phyloP scores from a whole-genome alignment of 2,113 vertebrate genomes.

The Tychaedon coryphoeus region DNA sequence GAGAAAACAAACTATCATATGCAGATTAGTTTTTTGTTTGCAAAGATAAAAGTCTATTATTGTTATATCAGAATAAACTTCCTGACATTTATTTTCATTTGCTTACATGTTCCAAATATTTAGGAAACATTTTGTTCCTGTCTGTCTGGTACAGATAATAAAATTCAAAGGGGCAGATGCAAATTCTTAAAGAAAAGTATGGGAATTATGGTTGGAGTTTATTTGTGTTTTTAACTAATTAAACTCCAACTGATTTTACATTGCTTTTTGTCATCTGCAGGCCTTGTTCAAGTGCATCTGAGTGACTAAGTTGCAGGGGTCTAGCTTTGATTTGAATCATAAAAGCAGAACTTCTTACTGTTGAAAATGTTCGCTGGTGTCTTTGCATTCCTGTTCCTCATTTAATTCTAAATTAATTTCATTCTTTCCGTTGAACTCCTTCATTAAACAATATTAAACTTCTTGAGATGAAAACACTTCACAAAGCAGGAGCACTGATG shows the following conservation, averaged over 20 bases:
- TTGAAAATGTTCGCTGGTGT: not conserved
- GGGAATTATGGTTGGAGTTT: not conserved
- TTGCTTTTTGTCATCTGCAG: not conserved
- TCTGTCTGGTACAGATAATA: not conserved
- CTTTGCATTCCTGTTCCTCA: not conserved
- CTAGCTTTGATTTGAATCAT: not conserved
- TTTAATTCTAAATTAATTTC: conserved; percentile 1
- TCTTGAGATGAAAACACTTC: not conserved
- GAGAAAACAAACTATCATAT: not conserved
- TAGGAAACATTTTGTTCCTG: not conserved
- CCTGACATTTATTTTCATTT: not conserved
- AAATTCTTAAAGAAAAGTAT: not conserved
- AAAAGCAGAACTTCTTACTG: not conserved
- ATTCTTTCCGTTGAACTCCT: not conserved
- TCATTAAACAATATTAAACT: not conserved
- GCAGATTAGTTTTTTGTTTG: not conserved
- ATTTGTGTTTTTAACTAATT: not conserved
- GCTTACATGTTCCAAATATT: not conserved
- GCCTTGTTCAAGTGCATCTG: not conserved
- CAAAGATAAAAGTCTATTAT: not conserved
- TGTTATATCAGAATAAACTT: not conserved
- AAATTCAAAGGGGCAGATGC: not conserved
- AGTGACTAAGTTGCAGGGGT: not conserved
- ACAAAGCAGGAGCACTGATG: not conserved
- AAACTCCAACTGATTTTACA: not conserved